phyloP scores from a whole-genome alignment of 92 coral and sea anemone species.

The Zoanthus solanderi region DNA sequence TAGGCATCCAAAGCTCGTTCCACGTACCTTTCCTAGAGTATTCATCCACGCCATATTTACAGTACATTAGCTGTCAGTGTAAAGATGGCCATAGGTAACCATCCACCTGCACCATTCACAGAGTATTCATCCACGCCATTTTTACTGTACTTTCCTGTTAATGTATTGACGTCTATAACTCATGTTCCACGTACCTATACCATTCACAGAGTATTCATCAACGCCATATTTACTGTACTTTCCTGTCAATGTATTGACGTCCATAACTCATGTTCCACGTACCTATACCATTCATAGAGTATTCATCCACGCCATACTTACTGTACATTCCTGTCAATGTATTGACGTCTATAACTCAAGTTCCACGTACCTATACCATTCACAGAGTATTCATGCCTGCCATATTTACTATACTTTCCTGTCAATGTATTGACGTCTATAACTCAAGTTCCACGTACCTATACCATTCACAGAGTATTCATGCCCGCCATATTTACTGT shows the following conservation, averaged over 20 bases:
- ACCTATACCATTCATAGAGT: not conserved
- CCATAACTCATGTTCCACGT: not conserved
- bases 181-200: not conserved
- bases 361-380: not conserved
- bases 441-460: not conserved
- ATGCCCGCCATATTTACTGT: too few relatives aligned
- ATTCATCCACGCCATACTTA: not conserved
- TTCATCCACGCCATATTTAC: not conserved
- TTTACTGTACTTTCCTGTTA: too few relatives aligned
- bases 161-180: too few relatives aligned
- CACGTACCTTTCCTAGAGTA: not conserved
- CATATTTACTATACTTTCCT: not conserved
- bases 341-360: constrained; percentile 10
- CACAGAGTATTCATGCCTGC: not conserved
- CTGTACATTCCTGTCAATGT: not conserved
- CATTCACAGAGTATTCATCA: not conserved
- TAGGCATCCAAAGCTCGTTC: not conserved
- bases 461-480: too few relatives aligned
- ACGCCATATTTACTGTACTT: not conserved
- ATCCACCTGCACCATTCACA: too few relatives aligned
- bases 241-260: not conserved
- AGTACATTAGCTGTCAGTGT: not conserved
- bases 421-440: constrained; percentile 21
- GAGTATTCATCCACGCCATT: too few relatives aligned
- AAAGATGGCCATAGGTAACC: not conserved